These are phyloP conservation scores for Blomia tropicalis DNA, from an alignment of 2,888 invertebrate genomes.

Conservation along the genomic window DNA sequence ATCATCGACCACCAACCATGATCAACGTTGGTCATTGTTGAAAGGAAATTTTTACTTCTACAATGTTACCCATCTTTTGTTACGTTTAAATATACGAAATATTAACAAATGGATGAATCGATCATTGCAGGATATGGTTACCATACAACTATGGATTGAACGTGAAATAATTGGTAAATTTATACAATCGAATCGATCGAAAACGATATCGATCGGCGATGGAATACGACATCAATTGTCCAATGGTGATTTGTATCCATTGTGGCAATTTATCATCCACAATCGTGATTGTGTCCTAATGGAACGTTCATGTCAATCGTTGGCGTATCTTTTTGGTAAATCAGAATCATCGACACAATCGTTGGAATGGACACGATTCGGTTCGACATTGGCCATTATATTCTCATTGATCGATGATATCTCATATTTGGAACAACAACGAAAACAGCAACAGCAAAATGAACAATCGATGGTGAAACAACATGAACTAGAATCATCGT, in stretches of 20 bases:
- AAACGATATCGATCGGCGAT: not conserved
- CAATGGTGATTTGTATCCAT: not conserved
- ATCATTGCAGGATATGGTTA: slow-evolving; percentile 3
- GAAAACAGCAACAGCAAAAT: not conserved
- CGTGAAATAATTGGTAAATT: not conserved
- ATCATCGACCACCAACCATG: not conserved
- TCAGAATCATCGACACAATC: not conserved
- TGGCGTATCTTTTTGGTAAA: slow-evolving; percentile 1
- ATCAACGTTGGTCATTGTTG: slow-evolving; percentile 10
- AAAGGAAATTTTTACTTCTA: slow-evolving; percentile 10
- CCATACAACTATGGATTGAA: not conserved
- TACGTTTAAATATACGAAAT: not conserved
- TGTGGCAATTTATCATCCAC: not conserved
- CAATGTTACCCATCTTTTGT: not conserved
- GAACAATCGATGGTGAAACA: not conserved
- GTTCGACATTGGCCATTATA: not conserved
- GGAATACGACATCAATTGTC: not conserved
- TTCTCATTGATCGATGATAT: not conserved
- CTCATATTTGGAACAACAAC: too few species aligned
- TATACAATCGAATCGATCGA: not conserved
- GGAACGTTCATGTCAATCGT: not conserved
- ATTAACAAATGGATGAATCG: not conserved
- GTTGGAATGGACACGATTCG: not conserved
- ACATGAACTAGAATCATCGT: not conserved
- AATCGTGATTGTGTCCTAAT: not conserved